Evolutionary conservation across 2,888 invertebrate genomes (phyloP).

Genomic region (Clitarchus hookeri): DNA sequence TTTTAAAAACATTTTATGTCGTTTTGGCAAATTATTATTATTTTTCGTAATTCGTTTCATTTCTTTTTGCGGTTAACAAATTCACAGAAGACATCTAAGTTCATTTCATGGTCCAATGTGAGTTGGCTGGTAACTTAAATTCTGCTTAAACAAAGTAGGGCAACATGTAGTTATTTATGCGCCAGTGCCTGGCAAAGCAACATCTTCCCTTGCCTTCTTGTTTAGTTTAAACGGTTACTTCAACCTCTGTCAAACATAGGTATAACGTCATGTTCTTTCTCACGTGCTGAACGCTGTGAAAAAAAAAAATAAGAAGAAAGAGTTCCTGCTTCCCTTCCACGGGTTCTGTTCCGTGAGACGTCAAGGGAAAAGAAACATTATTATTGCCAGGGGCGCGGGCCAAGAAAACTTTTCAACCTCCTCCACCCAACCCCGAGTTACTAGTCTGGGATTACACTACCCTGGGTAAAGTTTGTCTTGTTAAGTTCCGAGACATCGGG

Average conservation of each 20-base stretch:
- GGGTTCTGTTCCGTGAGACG: not conserved
- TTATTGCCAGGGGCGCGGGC: not conserved
- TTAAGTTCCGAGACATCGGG: slow-evolving; percentile 8
- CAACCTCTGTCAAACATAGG: not conserved
- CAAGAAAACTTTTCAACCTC: not conserved
- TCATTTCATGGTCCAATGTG: too few species aligned
- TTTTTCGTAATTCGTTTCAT: too few species aligned
- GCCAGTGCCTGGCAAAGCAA: too few species aligned
- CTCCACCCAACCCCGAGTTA: not conserved
- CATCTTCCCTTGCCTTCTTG: too few species aligned
- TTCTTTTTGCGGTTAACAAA: too few species aligned
- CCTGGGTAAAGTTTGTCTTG: slow-evolving; percentile 5
- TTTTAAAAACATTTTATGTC: too few species aligned
- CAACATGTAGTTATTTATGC: too few species aligned
- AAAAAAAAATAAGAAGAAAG: not conserved
- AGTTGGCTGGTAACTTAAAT: too few species aligned
- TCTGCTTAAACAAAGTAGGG: too few species aligned
- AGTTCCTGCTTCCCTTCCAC: not conserved
- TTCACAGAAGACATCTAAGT: too few species aligned
- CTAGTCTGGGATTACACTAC: not conserved
- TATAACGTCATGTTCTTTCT: not conserved
- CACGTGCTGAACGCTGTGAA: not conserved
- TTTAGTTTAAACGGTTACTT: too few species aligned
- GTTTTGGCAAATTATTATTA: too few species aligned
- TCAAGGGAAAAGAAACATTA: slow-evolving; percentile 11